phyloP scores from a whole-genome alignment of 2,113 vertebrate genomes.

The Triplophysa dalaica region DNA sequence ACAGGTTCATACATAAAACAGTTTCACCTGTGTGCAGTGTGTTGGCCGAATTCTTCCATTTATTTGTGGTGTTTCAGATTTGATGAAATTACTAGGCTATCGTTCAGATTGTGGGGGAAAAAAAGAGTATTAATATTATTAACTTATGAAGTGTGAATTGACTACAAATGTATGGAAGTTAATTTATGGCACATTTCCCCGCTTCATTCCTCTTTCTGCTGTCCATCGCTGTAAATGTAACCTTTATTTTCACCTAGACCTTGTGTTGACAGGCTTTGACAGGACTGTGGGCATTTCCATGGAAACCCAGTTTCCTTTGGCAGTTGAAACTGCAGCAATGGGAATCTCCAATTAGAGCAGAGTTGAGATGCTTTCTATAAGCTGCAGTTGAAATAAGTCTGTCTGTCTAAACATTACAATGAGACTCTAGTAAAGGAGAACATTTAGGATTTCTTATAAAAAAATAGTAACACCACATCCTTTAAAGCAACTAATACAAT shows the following conservation, averaged over 20 bases:
- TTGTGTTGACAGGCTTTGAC: constrained; percentile 8
- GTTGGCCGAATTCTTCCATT: too few species aligned
- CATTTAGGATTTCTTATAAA: neutral
- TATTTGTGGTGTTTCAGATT: too few species aligned
- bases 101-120: too few species aligned
- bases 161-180: too few species aligned
- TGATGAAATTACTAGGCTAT: too few species aligned
- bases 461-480: neutral
- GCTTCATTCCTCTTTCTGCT: too few species aligned
- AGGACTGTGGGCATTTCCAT: constrained; percentile 18
- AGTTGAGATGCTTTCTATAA: neutral
- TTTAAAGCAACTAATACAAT: neutral
- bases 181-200: too few species aligned
- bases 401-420: neutral
- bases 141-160: too few species aligned
- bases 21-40: too few species aligned
- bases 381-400: neutral
- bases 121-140: too few species aligned
- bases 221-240: neutral
- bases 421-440: too few species aligned
- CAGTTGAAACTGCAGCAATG: neutral
- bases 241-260: constrained; percentile 21
- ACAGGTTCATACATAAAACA: too few species aligned
- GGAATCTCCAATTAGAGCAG: constrained; percentile 11
- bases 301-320: constrained; percentile 3